These are phyloP conservation scores for Agrotis ipsilon DNA, from an alignment of 2,888 invertebrate genomes.

Conservation along the genomic window DNA sequence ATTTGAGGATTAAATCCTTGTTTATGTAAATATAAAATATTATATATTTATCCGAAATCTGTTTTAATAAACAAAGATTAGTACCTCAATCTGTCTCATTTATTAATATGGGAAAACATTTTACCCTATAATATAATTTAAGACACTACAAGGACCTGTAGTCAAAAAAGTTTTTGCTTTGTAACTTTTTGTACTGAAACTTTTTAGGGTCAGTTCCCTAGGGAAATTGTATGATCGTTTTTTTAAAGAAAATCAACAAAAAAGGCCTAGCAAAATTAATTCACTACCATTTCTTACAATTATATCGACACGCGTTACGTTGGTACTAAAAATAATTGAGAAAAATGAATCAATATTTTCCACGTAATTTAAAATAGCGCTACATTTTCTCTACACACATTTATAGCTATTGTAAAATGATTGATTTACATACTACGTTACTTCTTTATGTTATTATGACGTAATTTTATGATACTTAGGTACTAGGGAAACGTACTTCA, in stretches of 20 bases:
- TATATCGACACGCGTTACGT: slow-evolving; percentile 29
- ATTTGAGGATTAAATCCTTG: slow-evolving; percentile 3
- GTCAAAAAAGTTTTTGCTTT: slow-evolving; percentile 6
- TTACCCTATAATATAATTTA: neutral
- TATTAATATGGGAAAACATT: neutral
- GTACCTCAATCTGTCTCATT: neutral
- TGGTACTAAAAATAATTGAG: slow-evolving; percentile 30
- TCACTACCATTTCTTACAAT: slow-evolving; percentile 19
- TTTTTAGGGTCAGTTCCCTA: slow-evolving; percentile 3
- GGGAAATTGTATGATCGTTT: neutral
- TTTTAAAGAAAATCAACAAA: slow-evolving; percentile 9
- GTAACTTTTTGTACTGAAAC: slow-evolving; percentile 1
- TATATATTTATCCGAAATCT: slow-evolving; percentile 10
- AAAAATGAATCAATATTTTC: slow-evolving; percentile 45
- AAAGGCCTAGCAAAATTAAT: slow-evolving; percentile 1
- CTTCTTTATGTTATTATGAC: slow-evolving; percentile 47
- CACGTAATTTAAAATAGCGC: slow-evolving; percentile 33
- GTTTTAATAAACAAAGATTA: slow-evolving; percentile 2
- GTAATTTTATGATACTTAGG: slow-evolving; percentile 38
- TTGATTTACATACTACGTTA: slow-evolving; percentile 50
- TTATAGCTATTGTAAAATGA: slow-evolving; percentile 52
- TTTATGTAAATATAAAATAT: no score
- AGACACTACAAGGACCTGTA: neutral
- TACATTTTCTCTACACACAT: slow-evolving; percentile 33
- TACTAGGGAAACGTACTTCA: slow-evolving; percentile 17